phyloP scores from a whole-genome alignment of 2,113 vertebrate genomes.

The Urocolius indicus region DNA sequence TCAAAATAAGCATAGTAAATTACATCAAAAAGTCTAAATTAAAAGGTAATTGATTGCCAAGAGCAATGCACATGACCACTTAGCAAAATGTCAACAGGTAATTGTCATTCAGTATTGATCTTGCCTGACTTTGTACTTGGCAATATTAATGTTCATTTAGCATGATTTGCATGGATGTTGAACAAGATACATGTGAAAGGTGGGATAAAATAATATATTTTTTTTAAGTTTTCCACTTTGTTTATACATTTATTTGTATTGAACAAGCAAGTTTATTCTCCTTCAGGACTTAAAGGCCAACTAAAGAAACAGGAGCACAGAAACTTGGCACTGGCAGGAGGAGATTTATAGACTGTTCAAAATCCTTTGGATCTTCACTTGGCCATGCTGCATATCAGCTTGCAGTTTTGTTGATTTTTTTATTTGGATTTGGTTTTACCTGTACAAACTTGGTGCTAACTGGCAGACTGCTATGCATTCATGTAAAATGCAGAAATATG shows the following conservation, averaged over 20 bases:
- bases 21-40: background rate
- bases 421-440: background rate
- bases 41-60: background rate
- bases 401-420: background rate
- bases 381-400: background rate
- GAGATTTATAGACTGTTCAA: background rate
- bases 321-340: background rate
- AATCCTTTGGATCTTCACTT: background rate
- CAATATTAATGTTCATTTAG: background rate
- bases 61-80: background rate
- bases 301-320: background rate
- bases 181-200: background rate
- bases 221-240: background rate
- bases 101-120: background rate
- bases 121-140: background rate
- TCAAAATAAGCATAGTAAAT: background rate
- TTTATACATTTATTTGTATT: background rate
- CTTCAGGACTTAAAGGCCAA: background rate
- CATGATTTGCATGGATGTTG: background rate
- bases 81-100: background rate
- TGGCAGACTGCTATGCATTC: background rate
- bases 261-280: background rate
- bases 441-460: background rate
- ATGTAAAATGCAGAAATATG: background rate
- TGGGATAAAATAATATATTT: background rate